Percentiles rank a stretch among this genome's conserved stretches.
Conservation (phyloP, 2,888 invertebrate genomes). For the Dolichopus griseipennis region DNA sequence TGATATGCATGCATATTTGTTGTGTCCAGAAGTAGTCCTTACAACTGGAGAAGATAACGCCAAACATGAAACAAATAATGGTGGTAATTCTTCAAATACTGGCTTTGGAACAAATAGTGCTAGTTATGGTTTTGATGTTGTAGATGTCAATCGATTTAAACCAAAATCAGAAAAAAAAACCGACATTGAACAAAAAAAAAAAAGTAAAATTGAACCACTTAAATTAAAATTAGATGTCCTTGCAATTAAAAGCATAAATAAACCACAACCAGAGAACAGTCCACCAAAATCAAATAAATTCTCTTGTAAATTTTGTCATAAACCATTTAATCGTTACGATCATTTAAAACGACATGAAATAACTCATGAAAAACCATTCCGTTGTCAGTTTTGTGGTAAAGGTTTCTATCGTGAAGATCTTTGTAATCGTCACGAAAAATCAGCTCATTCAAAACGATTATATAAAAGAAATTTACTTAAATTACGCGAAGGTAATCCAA, state of each 20-base stretch:
- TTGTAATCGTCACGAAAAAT: background rate
- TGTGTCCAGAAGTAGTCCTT: background rate
- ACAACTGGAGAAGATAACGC: background rate
- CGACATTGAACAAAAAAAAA: background rate
- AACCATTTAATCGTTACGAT: background rate
- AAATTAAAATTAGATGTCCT: background rate
- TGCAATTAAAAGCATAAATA: background rate
- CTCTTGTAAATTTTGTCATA: background rate
- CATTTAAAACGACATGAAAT: slow-evolving; percentile 53
- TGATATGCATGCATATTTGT: background rate
- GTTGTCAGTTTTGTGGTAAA: slow-evolving; percentile 54
- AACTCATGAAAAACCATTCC: slow-evolving; percentile 57
- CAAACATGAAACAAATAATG: background rate
- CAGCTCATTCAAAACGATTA: background rate
- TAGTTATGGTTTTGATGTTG: background rate
- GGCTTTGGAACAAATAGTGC: background rate
- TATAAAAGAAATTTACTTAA: background rate
- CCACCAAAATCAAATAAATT: background rate
- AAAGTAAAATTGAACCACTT: background rate
- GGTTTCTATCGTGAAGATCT: slow-evolving; percentile 41
- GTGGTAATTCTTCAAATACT: background rate
- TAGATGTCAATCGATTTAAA: background rate
- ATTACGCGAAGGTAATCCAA: background rate
- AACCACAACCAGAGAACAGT: background rate
- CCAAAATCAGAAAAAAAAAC: too few relatives aligned